Evolutionary conservation across 1,140 invertebrate species (phyloP), one percentile per base, ranked within the genome.

Genomic region (Tenebrio molitor): DNA sequence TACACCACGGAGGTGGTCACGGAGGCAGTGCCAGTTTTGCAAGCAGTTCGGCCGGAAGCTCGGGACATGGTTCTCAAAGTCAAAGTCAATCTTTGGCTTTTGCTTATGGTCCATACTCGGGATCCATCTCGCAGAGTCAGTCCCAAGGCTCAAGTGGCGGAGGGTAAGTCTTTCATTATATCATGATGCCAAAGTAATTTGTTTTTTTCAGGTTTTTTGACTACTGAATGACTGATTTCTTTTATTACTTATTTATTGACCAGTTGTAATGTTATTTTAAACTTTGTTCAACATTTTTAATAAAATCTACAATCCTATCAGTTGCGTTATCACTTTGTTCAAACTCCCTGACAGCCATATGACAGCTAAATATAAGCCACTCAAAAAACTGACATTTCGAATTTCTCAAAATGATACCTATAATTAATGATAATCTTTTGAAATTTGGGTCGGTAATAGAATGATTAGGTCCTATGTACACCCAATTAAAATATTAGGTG

Each of bases 11-110:
- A 41, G 33, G 15, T n/a, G n/a, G n/a, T n/a, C n/a, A n/a, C n/a
- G n/a, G n/a, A n/a, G n/a, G n/a, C n/a, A n/a, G n/a, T n/a, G n/a
- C n/a, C 36, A 66, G 64, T 66, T 19, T 42, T 8, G 64, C 64
- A 17, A 21, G 19, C 12, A 58, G 50, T 29, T 33, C 23, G 6
- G 36, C 64, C 3, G 33, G 39, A 42, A 29, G 50, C 29, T 41
- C 64, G 12, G 36, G 64, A 25, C 50, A 58, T 44, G 64, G 64
- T 10, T 69, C 66, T 1, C 66, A 69, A 21, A 44, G 36, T 14
- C 64, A 67, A 19, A 69, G 66, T 36, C 66, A 65, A 14, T 39
- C 63, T 15, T 6, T 16, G 14, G 42, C 66, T 1, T 39, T 39
- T 39, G 5, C 36, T 39, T 39, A 8, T 39, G 36, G 36, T 0